A percentile compares a stretch with the other conserved stretches of the same genome.
Conservation (phyloP, 1,140 invertebrate species). For the Ctenoplectra terminalis region DNA sequence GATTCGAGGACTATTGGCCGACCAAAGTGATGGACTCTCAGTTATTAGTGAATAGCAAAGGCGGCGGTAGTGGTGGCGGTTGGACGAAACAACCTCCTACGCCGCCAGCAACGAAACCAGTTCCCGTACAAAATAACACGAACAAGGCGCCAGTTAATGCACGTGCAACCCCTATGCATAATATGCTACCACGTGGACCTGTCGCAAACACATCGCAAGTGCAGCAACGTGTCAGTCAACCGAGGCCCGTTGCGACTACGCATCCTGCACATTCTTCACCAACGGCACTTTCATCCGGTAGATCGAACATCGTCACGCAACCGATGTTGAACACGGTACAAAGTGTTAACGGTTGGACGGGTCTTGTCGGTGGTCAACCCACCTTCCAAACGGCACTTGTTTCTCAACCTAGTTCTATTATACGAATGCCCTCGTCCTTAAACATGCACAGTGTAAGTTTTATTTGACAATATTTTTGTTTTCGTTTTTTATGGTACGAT, state of each 20-base stretch:
- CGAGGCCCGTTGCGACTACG: conserved; percentile 71
- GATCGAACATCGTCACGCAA: conserved; percentile 73
- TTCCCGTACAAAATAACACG: conserved; percentile 71
- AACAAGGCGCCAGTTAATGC: conserved; percentile 72
- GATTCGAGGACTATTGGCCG: conserved; percentile 96
- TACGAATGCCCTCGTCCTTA: conserved; percentile 74
- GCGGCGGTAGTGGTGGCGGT: conserved; percentile 83
- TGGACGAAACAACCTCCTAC: conserved; percentile 85
- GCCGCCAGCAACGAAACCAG: conserved; percentile 70
- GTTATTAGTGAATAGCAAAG: conserved; percentile 86
- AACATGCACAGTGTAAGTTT: conserved; percentile 79
- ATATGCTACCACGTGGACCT: conserved; percentile 68
- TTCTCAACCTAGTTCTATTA: conserved; percentile 77
- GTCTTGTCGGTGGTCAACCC: conserved; percentile 82
- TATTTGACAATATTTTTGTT: background rate
- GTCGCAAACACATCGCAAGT: conserved; percentile 65
- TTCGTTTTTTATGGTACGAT: background rate
- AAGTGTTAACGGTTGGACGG: conserved; percentile 81
- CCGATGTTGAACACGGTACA: conserved; percentile 78
- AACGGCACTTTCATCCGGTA: conserved; percentile 70
- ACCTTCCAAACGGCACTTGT: conserved; percentile 78
- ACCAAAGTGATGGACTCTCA: conserved; percentile 92
- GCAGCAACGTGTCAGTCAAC: conserved; percentile 72
- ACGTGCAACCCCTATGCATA: conserved; percentile 66
- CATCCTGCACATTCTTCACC: conserved; percentile 76